These are phyloP conservation scores for Matsumyia berberina DNA, from an alignment of 2,888 invertebrate species.

Conservation along the genomic window DNA sequence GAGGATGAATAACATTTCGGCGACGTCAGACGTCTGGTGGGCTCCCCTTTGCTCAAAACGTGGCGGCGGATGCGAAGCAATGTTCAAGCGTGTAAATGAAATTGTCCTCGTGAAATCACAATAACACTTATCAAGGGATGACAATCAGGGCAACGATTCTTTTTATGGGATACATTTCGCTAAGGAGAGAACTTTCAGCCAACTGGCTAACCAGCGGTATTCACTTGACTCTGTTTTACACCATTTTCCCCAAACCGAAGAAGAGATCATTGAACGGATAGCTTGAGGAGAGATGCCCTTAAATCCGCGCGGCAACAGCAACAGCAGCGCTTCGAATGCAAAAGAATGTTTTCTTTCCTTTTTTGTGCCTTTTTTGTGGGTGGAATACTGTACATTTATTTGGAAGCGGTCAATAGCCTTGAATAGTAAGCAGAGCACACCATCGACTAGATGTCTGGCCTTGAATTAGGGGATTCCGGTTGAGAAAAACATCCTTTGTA, in stretches of 20 bases:
- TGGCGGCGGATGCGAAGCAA: conserved; percentile 44
- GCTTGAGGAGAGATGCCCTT: conserved; percentile 14
- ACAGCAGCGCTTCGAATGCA: conserved; percentile 18
- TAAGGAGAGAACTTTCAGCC: conserved; percentile 38
- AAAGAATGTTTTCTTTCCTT: conserved; percentile 28
- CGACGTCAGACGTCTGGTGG: conserved; percentile 64
- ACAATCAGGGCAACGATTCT: conserved; percentile 65
- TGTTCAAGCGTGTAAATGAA: conserved; percentile 71
- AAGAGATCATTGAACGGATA: conserved; percentile 67
- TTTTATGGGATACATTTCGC: conserved; percentile 56
- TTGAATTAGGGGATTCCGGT: conserved; percentile 58
- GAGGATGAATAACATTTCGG: conserved; percentile 58
- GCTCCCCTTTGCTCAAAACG: conserved; percentile 25
- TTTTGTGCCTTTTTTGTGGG: conserved; percentile 19
- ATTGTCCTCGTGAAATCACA: conserved; percentile 70
- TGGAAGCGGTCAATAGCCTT: conserved; percentile 70
- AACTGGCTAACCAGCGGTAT: conserved; percentile 47
- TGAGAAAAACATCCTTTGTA: conserved; percentile 50
- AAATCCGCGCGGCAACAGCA: conserved; percentile 3
- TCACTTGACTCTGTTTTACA: conserved; percentile 12
- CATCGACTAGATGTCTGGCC: conserved; percentile 70
- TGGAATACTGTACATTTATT: conserved; percentile 23
- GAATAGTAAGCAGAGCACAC: conserved; percentile 58
- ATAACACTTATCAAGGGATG: conserved; percentile 70
- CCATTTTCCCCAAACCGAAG: conserved; percentile 8